Evolutionary conservation across 92 coral and sea anemone genomes (phyloP), one percentile per base, ranked within the genome.

Genomic region (Paramuricea clavata): DNA sequence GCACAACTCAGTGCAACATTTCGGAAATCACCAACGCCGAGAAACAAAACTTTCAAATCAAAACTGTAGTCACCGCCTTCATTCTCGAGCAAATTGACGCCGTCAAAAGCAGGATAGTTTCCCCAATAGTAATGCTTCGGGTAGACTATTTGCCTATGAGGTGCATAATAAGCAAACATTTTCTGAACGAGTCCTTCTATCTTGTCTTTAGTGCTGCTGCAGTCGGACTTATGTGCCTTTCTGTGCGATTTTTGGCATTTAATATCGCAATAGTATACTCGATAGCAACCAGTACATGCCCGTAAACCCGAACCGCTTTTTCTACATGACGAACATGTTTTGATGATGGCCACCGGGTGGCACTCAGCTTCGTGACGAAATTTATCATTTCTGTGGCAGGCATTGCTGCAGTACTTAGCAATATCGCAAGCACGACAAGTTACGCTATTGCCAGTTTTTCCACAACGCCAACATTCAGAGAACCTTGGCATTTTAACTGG

Each of bases 11-110:
- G 87, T 27, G 78, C 76, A 25, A 92, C 94, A 81, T 92, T 82
- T 34, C 95, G 72, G 15, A 92, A 91, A 60, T 94, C 98, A 12
- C 98, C 98, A 17, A 90, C 98, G 12, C 98, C 98, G 83, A 93
- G 91, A 12, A 87, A 77, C 81, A 94, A 74, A 49, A 94, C 83
- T 21, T 79, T 81, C 62, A 94, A 69, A 5, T 85, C 81, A 23
- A 81, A 78, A 19, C 73, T 61, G 79, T 84, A 90, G 13, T 78
- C 91, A 22, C 30, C 49, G 6, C 98, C 97, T 75, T 94, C 97
- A 49, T 92, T 94, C 89, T 90, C 87, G 52, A 86, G 74, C 76
- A 92, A 85, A 78, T 94, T 94, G 42, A 94, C 49, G 68, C 93
- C 59, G 52, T 94, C 98, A 39, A 90, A 85, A 9, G 95, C 95